Evolutionary conservation across 1,140 invertebrate genomes (phyloP), one percentile per base, ranked within the genome.

Genomic region (Camponotus vicinus): DNA sequence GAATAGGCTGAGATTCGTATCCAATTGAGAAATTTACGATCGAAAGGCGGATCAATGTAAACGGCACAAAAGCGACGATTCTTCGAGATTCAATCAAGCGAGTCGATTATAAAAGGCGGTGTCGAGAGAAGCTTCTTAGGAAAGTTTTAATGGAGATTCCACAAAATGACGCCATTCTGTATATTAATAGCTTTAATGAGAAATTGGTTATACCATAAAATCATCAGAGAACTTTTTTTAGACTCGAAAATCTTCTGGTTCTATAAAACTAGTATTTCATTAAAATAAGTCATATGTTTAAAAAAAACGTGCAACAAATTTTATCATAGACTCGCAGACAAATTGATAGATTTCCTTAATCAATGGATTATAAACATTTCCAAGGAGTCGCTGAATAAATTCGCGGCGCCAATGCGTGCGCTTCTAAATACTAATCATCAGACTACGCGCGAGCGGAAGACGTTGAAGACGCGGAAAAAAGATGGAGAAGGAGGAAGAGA

Each of bases 381-480:
- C 13, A n/a, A 73, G 18, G 32, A 75, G 34, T 61, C 45, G 11
- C 32, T 34, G 5, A 6, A 0, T 2, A 40, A 40, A 34, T 11
- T 59, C 13, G 79, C 49, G 87, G 71, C 86, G 86, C 87, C 89
- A 61, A 86, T 87, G 85, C 2, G 18, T 75, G 59, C 57, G 75
- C 85, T 69, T 86, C 86, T 89, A 89, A 91, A 92, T 92, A 91
- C 91, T 92, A 92, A 93, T 92, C 91, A 92, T 92, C 75, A 77
- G 77, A 75, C 76, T 63, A 13, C 52, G 11, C 49, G 52, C 63
- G 49, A 75, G 66, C 82, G 73, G 85, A 88, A 73, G 89, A 83
- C 45, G 76, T 61, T 27, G 57, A 79, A 57, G 73, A 85, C 27
- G 59, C 37, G 79, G 77, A 73, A 71, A 71, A 88, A 88, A 85